Evolutionary conservation across 2,797 vertebrate species (phyloP).

Genomic region (Merluccius polli): DNA sequence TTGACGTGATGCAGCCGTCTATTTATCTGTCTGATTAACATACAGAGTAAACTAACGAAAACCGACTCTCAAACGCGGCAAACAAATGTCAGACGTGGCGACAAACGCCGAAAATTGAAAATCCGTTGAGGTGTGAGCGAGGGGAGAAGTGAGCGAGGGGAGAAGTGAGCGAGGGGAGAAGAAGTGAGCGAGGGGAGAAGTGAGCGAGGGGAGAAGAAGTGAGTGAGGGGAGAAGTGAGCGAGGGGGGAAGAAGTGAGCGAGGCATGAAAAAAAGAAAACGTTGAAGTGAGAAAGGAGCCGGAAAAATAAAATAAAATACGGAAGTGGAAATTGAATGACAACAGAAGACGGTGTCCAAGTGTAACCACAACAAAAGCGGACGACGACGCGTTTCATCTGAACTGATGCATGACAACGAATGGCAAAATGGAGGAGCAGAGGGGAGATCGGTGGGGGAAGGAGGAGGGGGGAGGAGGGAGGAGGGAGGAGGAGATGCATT

Average conservation of each 20-base stretch:
- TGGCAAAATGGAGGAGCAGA: not conserved
- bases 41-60: not conserved
- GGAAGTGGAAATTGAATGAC: not conserved
- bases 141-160: not conserved
- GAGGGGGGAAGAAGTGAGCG: not conserved
- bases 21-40: no score
- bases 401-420: not conserved
- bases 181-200: not conserved
- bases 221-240: no score
- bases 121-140: not conserved
- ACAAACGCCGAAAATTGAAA: not conserved
- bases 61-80: not conserved
- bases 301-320: not conserved
- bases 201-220: no score
- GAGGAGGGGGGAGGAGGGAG: not conserved
- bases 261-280: not conserved
- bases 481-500: constrained; percentile 2
- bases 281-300: not conserved
- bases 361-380: not conserved
- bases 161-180: not conserved
- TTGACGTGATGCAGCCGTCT: no score
- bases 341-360: not conserved
- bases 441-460: not conserved
- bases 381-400: not conserved
- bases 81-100: not conserved